Percentiles rank a stretch among this genome's conserved stretches.
phyloP scores from a whole-genome alignment of 2,797 vertebrate species.

The Nannoperca australis region DNA sequence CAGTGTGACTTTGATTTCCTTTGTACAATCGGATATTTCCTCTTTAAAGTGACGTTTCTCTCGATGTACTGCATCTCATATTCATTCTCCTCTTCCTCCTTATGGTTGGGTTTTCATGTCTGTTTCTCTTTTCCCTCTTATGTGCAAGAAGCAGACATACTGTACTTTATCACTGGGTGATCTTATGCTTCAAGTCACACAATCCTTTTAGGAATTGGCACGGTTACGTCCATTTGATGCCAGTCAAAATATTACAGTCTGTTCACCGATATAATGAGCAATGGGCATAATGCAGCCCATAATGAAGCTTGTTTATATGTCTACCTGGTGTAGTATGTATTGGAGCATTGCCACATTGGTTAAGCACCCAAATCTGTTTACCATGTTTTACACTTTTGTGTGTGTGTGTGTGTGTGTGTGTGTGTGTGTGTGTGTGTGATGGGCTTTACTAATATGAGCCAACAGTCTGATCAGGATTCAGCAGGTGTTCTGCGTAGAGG shows the following conservation, averaged over 20 bases:
- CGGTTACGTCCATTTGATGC: conserved; percentile 64
- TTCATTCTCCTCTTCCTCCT: conserved; percentile 27
- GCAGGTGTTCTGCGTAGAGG: conserved; percentile 70
- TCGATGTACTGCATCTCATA: conserved; percentile 33
- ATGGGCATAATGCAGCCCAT: conserved; percentile 47
- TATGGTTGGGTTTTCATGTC: conserved; percentile 26
- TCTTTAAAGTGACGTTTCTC: conserved; percentile 51
- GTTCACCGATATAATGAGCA: conserved; percentile 70
- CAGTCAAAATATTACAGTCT: conserved; percentile 79
- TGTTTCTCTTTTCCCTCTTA: conserved; percentile 32
- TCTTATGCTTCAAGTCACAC: conserved; percentile 81
- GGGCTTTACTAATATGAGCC: conserved; percentile 67
- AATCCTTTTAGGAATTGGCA: conserved; percentile 84
- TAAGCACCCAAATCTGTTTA: conserved; percentile 56
- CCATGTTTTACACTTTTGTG: conserved; percentile 34
- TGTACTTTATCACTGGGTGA: conserved; percentile 73
- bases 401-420: background rate
- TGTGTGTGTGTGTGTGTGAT: conserved; percentile 27
- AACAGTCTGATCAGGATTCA: conserved; percentile 81
- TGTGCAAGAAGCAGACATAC: conserved; percentile 67
- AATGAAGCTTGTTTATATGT: conserved; percentile 67
- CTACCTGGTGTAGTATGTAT: conserved; percentile 40
- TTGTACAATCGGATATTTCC: conserved; percentile 63
- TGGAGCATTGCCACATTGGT: conserved; percentile 53
- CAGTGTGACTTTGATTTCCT: conserved; percentile 62